phyloP scores from a whole-genome alignment of 2,113 vertebrate species.

The Pogona vitticeps region DNA sequence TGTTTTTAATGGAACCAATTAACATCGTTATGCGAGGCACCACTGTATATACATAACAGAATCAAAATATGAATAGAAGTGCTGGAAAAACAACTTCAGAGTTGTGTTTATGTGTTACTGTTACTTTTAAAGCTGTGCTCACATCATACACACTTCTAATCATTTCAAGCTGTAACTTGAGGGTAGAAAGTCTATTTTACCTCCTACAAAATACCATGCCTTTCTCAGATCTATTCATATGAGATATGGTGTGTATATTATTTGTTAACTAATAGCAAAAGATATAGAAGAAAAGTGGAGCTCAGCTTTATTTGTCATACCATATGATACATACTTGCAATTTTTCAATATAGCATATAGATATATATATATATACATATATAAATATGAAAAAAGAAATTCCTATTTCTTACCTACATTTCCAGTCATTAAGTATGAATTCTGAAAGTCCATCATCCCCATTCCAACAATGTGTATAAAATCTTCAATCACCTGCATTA shows the following conservation, averaged over 20 bases:
- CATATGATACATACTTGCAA: constrained; percentile 62
- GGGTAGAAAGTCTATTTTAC: neutral
- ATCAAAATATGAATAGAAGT: neutral
- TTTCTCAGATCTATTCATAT: neutral
- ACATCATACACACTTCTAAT: neutral
- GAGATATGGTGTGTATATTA: neutral
- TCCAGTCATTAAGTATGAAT: constrained; percentile 99
- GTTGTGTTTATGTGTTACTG: neutral
- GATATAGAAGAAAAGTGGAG: neutral
- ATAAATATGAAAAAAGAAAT: constrained; percentile 44
- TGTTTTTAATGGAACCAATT: too few species aligned
- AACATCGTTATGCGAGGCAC: too few species aligned
- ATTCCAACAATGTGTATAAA: constrained; percentile 99
- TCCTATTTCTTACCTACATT: constrained; percentile 95
- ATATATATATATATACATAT: neutral
- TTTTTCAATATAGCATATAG: constrained; percentile 65
- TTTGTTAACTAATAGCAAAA: neutral
- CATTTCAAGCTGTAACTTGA: neutral
- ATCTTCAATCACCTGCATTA: constrained; percentile 99
- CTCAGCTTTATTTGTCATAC: neutral
- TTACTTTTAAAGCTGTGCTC: neutral
- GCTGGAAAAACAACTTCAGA: neutral
- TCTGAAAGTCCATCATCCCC: constrained; percentile 99
- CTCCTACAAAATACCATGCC: neutral
- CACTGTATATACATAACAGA: neutral